Conservation (phyloP, 2,888 invertebrate genomes). For the Eupithecia centaureata region DNA sequence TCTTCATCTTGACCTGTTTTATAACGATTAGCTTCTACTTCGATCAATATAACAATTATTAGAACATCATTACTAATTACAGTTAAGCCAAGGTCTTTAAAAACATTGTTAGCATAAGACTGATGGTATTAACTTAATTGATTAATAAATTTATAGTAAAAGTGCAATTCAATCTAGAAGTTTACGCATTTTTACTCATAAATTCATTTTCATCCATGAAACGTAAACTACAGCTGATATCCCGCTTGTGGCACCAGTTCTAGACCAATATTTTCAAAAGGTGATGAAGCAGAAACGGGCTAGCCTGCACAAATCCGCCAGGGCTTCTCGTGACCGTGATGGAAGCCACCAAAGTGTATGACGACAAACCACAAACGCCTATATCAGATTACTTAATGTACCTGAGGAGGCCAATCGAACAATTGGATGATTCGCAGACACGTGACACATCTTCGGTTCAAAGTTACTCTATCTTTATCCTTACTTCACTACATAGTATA, state of each 20-base stretch:
- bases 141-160: background rate
- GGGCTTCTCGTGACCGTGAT: conserved; percentile 62
- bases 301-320: conserved; percentile 56
- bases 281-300: conserved; percentile 58
- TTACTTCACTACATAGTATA: no score
- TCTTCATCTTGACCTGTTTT: conserved; percentile 8
- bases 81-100: conserved; percentile 19
- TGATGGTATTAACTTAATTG: conserved; percentile 17
- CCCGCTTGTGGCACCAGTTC: background rate
- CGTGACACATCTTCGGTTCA: background rate
- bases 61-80: conserved; percentile 13
- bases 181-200: background rate
- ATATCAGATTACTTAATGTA: conserved; percentile 68
- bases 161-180: background rate
- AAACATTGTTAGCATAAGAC: conserved; percentile 14
- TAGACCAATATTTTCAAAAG: conserved; percentile 17
- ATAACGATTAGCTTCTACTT: conserved; percentile 4
- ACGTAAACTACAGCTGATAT: background rate
- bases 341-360: conserved; percentile 64
- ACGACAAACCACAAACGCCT: conserved; percentile 52
- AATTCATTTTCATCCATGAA: background rate
- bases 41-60: conserved; percentile 18
- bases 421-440: conserved; percentile 31
- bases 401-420: conserved; percentile 34
- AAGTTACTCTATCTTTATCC: no score